Evolutionary conservation across 2,888 invertebrate species (phyloP), one percentile per base, ranked within the genome.

Genomic region (Drosophila subsilvestris): DNA sequence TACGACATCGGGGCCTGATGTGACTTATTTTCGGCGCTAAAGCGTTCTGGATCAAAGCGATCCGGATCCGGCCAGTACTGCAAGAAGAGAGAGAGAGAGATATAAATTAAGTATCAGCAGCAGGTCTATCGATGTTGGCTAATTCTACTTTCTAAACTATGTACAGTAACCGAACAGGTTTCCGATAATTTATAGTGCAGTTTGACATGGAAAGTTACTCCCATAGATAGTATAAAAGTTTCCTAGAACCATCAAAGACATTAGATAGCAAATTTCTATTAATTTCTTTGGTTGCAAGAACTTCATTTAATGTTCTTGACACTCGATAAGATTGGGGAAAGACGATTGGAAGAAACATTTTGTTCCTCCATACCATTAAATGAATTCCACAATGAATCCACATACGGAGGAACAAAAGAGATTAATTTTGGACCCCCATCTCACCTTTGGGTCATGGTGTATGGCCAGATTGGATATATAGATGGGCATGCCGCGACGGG

Each of bases 11-110:
- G 91, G 4, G 73, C 75, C n/a, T 91, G 88, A 2, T 75, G 79
- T 1, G 72, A 54, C 44, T 86, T 89, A 47, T 90, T 90, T 25
- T 85, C 88, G 0, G 88, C 70, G 12, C 77, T 84, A 63, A 92
- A 92, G 22, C 91, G 88, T 55, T 92, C 92, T 22, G 92, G 92
- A 76, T 91, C 87, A 51, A 92, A 92, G n/a, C 74, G 80, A 3
- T 91, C 84, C 7, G 91, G 91, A 27, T 92, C 83, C 4, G 91
- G 90, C 86, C 91, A 92, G 67, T 91, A 91, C 91, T 91, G 56
- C 8, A 53, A 45, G 5, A 1, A 27, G 9, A 29, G 29, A 37
- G n/a, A 55, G 8, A 25, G 37, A 37, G 2, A n/a, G n/a, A 55
- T 17, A 6, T 1, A 20, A 20, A 42, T n/a, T 2, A 53, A 10